Base-by-base conservation (phyloP, 64 coral and sea anemone genomes). In the Porites australiensis region DNA sequence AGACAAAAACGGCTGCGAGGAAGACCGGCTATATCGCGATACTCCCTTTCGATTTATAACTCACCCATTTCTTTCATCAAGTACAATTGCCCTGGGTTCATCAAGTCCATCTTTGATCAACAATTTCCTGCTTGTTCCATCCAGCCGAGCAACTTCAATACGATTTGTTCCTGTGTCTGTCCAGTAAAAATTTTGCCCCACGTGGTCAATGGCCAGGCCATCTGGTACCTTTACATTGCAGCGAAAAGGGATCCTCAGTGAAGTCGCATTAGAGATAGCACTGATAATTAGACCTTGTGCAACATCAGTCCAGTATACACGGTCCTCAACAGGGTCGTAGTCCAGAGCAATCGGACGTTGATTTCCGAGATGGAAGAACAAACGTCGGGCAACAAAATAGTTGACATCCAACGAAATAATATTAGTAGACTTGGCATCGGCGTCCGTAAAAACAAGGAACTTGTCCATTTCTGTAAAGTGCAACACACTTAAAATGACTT, bases 221-320 rank as follows among this genome's bases (percentile, higher is more conserved):
- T 79, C 89, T 9, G 90, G 89, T 8, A 23, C 76, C 7, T 70
- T 13, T 3, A 96, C 43, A 45, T 82, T 88, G 4, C 86, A 70
- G 3, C 79, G 77, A 8, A 83, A 68, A 15, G 92, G 22, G 23
- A 84, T 87, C 60, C 85, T 44, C 0, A 77, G 3, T 4, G 59
- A 67, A 12, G 89, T 77, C 46, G 68, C 94, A 64, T 96, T 91
- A 54, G 74, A 55, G 61, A 66, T 70, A 51, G 94, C 86, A 58
- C 94, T 90, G 1, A 64, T 78, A 2, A 96, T 92, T 13, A 59
- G 54, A 81, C 80, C 82, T 15, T 70, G 65, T 46, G 55, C 87
- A 69, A 89, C 61, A 49, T 96, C 94, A 44, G 83, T 82, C 94
- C 94, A 96, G 45, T 92, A 96, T 18, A 96, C 83, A 23, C 78